Percentiles rank a stretch among this genome's conserved stretches.
Conservation (phyloP, 2,888 invertebrate genomes). For the Xestia sexstrigata region DNA sequence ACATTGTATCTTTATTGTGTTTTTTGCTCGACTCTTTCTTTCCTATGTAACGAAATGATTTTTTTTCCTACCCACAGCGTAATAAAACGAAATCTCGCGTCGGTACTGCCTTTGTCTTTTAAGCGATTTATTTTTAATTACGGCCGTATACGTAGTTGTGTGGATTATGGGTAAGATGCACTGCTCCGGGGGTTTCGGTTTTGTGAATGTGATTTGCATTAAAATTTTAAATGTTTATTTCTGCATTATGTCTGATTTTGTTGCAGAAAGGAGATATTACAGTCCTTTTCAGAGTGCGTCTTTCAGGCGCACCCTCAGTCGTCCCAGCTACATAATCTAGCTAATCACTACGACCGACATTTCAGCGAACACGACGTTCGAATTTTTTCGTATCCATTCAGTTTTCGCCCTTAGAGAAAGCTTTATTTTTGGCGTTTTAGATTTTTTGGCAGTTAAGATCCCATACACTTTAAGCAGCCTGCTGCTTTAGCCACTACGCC, state of each 20-base stretch:
- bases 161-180: conserved; percentile 63
- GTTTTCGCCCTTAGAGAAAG: not conserved
- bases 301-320: not conserved
- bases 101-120: conserved; percentile 74
- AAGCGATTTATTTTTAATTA: conserved; percentile 74
- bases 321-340: not conserved
- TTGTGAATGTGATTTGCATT: conserved; percentile 39
- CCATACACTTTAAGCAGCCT: not conserved
- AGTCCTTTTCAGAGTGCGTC: not conserved
- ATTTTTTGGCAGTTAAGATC: not conserved
- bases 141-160: conserved; percentile 62
- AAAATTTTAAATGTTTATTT: conserved; percentile 27
- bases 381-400: not conserved
- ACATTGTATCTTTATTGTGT: conserved; percentile 91
- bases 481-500: not conserved
- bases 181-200: conserved; percentile 35
- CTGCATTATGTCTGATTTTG: not conserved
- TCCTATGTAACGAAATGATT: conserved; percentile 86
- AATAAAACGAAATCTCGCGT: conserved; percentile 85
- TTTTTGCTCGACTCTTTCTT: conserved; percentile 88
- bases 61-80: conserved; percentile 78
- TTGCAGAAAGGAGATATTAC: not conserved
- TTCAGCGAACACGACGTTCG: not conserved
- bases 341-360: not conserved
- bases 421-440: not conserved